phyloP scores from a whole-genome alignment of 2,113 vertebrate genomes.

The Oxyruncus cristatus region DNA sequence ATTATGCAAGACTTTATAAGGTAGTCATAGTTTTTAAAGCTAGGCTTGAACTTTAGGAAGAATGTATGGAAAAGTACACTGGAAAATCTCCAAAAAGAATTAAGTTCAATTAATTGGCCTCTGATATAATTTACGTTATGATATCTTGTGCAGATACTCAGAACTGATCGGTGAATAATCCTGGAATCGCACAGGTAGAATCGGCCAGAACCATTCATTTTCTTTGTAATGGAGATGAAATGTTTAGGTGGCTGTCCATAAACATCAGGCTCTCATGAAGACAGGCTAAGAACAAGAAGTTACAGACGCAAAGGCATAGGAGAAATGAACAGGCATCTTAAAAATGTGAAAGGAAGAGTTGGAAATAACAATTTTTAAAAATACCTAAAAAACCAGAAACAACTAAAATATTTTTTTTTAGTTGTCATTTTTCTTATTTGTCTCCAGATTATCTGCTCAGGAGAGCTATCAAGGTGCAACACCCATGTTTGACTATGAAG shows the following conservation, averaged over 20 bases:
- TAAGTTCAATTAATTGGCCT: background rate
- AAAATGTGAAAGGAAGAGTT: background rate
- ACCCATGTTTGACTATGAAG: background rate
- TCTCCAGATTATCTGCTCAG: background rate
- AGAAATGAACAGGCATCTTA: background rate
- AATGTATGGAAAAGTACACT: background rate
- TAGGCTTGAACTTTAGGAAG: background rate
- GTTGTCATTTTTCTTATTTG: background rate
- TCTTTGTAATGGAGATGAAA: background rate
- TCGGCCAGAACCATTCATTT: background rate
- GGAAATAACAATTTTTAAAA: background rate
- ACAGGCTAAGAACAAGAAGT: background rate
- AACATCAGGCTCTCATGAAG: background rate
- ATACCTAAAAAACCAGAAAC: background rate
- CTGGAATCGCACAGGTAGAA: background rate
- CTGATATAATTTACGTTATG: background rate
- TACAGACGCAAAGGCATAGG: background rate
- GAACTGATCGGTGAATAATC: background rate
- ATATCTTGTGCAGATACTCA: background rate
- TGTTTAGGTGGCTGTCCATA: background rate
- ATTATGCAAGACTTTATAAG: background rate
- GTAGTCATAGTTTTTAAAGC: background rate
- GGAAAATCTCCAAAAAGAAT: background rate
- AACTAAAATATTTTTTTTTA: fast-evolving
- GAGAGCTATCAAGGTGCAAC: background rate